These are phyloP conservation scores for Pantherophis vulpinus DNA, from an alignment of 2,797 vertebrate genomes.

Conservation along the genomic window DNA sequence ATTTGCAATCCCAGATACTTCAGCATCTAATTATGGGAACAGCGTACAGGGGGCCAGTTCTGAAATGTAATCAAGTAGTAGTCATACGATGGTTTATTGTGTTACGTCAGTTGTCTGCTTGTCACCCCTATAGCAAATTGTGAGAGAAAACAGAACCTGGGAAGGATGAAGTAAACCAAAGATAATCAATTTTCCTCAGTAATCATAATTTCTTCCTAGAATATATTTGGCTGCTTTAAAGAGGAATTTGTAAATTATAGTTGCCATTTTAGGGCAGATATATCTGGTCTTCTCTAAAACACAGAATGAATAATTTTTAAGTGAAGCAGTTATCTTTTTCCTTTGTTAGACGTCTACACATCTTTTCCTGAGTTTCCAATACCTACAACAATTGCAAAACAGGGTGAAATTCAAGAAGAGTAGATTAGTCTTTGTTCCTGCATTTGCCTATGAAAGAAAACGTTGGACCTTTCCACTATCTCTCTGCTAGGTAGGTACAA, in stretches of 20 bases:
- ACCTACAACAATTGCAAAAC: not conserved
- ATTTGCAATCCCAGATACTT: slow-evolving; percentile 54
- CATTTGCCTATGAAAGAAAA: not conserved
- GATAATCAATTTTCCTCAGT: not conserved
- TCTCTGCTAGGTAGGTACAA: not conserved
- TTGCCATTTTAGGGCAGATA: not conserved
- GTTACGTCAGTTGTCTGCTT: slow-evolving; percentile 26
- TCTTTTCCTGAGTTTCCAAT: not conserved
- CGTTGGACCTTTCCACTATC: not conserved
- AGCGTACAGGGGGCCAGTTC: slow-evolving; percentile 6
- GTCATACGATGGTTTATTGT: slow-evolving; percentile 32
- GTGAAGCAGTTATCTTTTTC: not conserved
- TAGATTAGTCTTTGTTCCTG: not conserved
- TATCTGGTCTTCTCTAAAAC: not conserved
- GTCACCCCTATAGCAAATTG: rapidly evolving
- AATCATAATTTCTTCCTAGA: not conserved
- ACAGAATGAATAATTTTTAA: not conserved
- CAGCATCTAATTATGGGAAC: slow-evolving; percentile 41
- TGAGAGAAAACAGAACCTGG: not conserved
- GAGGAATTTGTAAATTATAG: not conserved
- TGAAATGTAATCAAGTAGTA: slow-evolving; percentile 32
- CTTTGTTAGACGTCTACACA: not conserved
- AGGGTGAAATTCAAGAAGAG: not conserved
- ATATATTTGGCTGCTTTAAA: not conserved
- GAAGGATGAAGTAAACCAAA: not conserved